Percentiles rank a stretch among this genome's conserved stretches.
Evolutionary conservation across 1,140 invertebrate genomes (phyloP).

Genomic region (Drosophila prosaltans): DNA sequence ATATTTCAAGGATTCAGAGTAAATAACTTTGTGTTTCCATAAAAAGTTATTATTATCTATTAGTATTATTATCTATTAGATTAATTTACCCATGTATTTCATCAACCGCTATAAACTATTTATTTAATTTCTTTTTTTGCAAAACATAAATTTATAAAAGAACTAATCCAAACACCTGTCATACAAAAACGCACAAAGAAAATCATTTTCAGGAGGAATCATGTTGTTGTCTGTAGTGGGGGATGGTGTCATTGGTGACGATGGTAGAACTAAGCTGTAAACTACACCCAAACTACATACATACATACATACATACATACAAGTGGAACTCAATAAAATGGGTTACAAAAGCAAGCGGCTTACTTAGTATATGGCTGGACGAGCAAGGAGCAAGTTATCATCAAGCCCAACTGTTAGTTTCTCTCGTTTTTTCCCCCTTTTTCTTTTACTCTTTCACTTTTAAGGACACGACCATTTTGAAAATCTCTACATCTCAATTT

Average conservation of each 20-base stretch:
- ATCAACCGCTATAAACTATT: too few relatives aligned
- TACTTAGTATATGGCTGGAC: conserved; percentile 21
- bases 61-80: too few relatives aligned
- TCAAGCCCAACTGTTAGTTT: conserved; percentile 14
- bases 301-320: conserved; percentile 22
- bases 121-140: too few relatives aligned
- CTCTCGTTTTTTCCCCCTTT: neutral
- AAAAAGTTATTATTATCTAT: too few relatives aligned
- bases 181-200: neutral
- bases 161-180: neutral
- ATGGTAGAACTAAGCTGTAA: conserved; percentile 48
- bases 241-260: neutral
- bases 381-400: neutral
- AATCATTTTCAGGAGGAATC: neutral
- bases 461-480: conserved; percentile 39
- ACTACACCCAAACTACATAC: conserved; percentile 33
- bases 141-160: neutral
- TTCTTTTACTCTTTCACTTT: neutral
- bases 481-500: conserved; percentile 58
- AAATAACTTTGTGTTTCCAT: too few relatives aligned
- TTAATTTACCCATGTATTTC: too few relatives aligned
- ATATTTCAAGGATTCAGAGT: too few relatives aligned
- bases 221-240: neutral
- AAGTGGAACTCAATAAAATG: conserved; percentile 7
- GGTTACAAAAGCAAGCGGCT: conserved; percentile 41